Evolutionary conservation across 2,113 vertebrate genomes (phyloP).

Genomic region (Zosterops japonicus): DNA sequence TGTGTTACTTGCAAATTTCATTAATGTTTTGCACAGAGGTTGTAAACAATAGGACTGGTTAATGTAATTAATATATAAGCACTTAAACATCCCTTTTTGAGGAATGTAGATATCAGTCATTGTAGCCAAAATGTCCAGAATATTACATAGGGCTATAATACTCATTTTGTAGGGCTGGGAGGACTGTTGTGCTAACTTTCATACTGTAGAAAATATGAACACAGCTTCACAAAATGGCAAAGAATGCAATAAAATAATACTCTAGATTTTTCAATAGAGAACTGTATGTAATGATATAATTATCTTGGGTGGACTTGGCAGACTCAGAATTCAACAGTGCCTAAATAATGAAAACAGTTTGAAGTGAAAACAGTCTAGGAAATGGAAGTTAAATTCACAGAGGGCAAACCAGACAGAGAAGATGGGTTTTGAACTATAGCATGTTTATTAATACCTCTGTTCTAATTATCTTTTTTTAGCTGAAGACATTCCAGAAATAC

Average conservation of each 20-base stretch:
- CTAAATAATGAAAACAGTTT: neutral
- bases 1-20: neutral
- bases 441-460: neutral
- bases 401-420: neutral
- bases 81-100: neutral
- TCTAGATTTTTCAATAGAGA: neutral
- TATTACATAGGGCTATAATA: neutral
- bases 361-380: neutral
- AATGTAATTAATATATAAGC: neutral
- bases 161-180: neutral
- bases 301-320: neutral
- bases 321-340: neutral
- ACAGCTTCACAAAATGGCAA: neutral
- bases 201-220: neutral
- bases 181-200: neutral
- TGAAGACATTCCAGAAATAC: conserved; percentile 96
- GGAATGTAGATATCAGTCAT: neutral
- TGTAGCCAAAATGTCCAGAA: neutral
- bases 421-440: neutral
- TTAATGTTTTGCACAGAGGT: neutral
- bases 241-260: neutral
- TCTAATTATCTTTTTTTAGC: conserved; percentile 73
- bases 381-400: neutral
- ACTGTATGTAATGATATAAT: neutral
- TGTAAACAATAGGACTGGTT: neutral